Percentiles rank a stretch among this genome's conserved stretches.
Conservation (phyloP, 2,797 vertebrate species). For the Liparis tanakae region DNA sequence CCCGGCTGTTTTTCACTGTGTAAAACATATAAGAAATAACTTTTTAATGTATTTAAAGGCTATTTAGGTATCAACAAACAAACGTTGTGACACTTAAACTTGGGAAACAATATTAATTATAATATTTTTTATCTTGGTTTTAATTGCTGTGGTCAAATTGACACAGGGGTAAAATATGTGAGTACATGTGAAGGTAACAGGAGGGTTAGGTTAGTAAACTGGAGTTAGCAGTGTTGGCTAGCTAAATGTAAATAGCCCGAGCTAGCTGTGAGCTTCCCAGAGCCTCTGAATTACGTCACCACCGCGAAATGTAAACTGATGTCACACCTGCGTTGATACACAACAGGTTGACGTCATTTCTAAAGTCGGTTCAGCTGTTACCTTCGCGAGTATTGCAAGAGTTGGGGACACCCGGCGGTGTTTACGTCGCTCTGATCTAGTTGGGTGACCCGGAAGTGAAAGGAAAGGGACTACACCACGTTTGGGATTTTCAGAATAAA, state of each 20-base stretch:
- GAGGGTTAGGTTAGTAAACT: no score
- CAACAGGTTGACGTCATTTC: neutral
- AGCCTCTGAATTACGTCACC: neutral
- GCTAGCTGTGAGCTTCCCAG: constrained; percentile 19
- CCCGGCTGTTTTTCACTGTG: no score
- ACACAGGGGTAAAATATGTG: no score
- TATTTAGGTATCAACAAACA: no score
- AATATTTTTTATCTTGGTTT: no score
- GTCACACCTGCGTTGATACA: neutral
- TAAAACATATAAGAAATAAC: no score
- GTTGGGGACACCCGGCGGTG: constrained; percentile 16
- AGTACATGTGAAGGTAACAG: no score
- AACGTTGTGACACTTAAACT: no score
- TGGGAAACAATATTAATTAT: no score
- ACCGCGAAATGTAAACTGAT: neutral
- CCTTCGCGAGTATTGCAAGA: neutral
- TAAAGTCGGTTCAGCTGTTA: neutral
- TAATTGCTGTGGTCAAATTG: no score
- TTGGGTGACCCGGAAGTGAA: constrained; percentile 62
- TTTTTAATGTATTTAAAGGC: no score
- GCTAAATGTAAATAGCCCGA: constrained; percentile 28
- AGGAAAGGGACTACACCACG: rapidly evolving
- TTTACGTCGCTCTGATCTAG: constrained; percentile 22
- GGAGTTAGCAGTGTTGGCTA: constrained; percentile 8
- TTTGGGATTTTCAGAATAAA: constrained; percentile 61